Evolutionary conservation across 1,140 invertebrate genomes (phyloP).

Genomic region (Popillia japonica): DNA sequence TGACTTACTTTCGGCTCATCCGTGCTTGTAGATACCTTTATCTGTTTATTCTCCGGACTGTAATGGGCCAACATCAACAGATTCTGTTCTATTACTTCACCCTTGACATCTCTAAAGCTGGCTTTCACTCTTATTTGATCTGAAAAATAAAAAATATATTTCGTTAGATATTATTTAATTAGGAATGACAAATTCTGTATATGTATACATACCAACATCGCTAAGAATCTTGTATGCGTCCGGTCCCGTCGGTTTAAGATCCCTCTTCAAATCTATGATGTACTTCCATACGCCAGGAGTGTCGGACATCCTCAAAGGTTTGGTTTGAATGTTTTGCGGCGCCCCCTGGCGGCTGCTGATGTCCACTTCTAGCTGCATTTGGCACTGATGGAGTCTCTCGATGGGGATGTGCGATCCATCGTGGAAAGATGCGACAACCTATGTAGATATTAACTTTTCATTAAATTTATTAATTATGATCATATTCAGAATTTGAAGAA

Average conservation of each 20-base stretch:
- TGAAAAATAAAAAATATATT: constrained; percentile 48
- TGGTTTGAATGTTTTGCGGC: constrained; percentile 37
- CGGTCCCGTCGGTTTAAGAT: constrained; percentile 60
- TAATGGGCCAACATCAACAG: constrained; percentile 78
- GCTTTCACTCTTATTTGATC: constrained; percentile 72
- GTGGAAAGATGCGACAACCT: constrained; percentile 79
- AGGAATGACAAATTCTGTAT: no score
- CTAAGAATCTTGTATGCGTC: constrained; percentile 53
- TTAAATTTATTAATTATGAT: no score
- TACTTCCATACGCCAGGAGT: constrained; percentile 77
- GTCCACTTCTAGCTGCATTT: constrained; percentile 63
- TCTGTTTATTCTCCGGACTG: constrained; percentile 84
- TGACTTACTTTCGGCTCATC: constrained; percentile 76
- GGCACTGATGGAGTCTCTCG: constrained; percentile 65
- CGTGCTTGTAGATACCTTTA: constrained; percentile 91
- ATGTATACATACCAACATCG: constrained; percentile 50
- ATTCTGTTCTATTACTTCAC: constrained; percentile 69
- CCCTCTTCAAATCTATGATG: constrained; percentile 75
- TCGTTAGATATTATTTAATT: background rate
- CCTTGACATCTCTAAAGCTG: constrained; percentile 72
- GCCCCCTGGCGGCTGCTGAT: background rate
- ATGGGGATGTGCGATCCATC: constrained; percentile 75
- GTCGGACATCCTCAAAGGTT: constrained; percentile 67
- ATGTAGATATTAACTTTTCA: no score
- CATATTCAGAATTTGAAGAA: no score